Percentiles rank a stretch among this genome's conserved stretches.
Evolutionary conservation across 1,140 invertebrate species (phyloP).

Genomic region (Bombyx mandarina): DNA sequence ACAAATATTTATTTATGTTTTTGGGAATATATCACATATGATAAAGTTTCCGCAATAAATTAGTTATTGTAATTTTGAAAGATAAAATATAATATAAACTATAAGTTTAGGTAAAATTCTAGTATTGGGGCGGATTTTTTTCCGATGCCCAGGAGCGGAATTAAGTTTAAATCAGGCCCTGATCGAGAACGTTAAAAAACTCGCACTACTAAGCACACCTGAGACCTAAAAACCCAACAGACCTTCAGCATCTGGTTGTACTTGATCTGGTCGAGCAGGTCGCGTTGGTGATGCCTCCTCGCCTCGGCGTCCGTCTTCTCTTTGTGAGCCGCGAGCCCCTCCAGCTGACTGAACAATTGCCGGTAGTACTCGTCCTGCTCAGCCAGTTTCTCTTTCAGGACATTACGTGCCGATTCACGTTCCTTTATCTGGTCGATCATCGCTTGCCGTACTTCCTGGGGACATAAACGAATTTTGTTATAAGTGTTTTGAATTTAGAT

Average conservation of each 20-base stretch:
- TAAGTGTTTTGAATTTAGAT: no score
- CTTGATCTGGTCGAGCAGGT: constrained; percentile 43
- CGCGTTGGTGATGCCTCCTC: constrained; percentile 31
- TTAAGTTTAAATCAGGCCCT: no score
- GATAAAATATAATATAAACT: no score
- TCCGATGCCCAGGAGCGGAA: no score
- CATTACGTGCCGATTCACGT: constrained; percentile 21
- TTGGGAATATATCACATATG: no score
- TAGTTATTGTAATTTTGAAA: no score
- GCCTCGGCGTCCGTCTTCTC: constrained; percentile 33
- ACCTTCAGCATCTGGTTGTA: constrained; percentile 53
- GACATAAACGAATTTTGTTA: neutral
- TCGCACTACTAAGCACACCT: no score
- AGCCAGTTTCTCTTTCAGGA: constrained; percentile 23
- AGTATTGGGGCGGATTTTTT: no score
- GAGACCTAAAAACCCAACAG: neutral
- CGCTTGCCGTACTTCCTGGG: constrained; percentile 41
- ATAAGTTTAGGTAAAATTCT: no score
- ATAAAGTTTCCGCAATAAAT: no score
- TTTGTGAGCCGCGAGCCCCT: constrained; percentile 31
- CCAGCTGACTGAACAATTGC: constrained; percentile 30
- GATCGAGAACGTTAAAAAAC: no score
- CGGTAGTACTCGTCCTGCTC: constrained; percentile 45
- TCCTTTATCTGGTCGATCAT: constrained; percentile 51
- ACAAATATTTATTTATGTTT: no score